Conservation (phyloP, 2,797 vertebrate species). For the Lagocephalus sceleratus region DNA sequence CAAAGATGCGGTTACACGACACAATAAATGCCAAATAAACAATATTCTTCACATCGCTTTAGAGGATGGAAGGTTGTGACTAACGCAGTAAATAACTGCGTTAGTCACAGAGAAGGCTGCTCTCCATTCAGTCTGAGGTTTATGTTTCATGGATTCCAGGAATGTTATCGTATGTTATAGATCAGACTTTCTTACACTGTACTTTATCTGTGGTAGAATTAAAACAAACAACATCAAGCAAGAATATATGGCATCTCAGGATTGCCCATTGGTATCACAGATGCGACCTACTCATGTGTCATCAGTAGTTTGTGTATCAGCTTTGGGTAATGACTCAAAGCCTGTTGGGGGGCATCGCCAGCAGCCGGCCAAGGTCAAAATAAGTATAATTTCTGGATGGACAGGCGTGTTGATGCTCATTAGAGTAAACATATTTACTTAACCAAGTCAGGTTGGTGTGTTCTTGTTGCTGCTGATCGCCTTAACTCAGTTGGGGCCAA, state of each 20-base stretch:
- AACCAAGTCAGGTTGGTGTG: neutral
- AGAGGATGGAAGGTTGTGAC: slow-evolving; percentile 8
- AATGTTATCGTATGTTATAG: neutral
- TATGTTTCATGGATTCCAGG: neutral
- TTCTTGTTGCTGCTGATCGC: too few species aligned
- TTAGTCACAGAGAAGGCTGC: slow-evolving; percentile 21
- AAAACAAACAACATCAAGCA: neutral
- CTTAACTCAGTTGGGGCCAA: too few species aligned
- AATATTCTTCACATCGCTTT: neutral
- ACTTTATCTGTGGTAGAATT: neutral
- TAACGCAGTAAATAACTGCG: slow-evolving; percentile 7
- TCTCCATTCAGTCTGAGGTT: slow-evolving; percentile 9
- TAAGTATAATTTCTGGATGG: slow-evolving; percentile 16
- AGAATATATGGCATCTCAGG: neutral
- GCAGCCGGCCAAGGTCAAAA: slow-evolving; percentile 30
- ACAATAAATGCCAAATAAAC: slow-evolving; percentile 9
- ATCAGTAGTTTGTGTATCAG: slow-evolving; percentile 22
- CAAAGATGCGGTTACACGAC: slow-evolving; percentile 3
- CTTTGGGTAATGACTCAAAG: slow-evolving; percentile 26
- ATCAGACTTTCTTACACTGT: slow-evolving; percentile 2
- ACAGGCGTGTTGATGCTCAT: neutral
- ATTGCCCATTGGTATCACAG: neutral
- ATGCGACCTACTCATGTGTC: slow-evolving; percentile 30
- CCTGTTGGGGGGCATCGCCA: slow-evolving; percentile 19
- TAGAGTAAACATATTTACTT: neutral